Evolutionary conservation across 1,140 invertebrate genomes (phyloP).

Genomic region (Caenorhabditis latens): DNA sequence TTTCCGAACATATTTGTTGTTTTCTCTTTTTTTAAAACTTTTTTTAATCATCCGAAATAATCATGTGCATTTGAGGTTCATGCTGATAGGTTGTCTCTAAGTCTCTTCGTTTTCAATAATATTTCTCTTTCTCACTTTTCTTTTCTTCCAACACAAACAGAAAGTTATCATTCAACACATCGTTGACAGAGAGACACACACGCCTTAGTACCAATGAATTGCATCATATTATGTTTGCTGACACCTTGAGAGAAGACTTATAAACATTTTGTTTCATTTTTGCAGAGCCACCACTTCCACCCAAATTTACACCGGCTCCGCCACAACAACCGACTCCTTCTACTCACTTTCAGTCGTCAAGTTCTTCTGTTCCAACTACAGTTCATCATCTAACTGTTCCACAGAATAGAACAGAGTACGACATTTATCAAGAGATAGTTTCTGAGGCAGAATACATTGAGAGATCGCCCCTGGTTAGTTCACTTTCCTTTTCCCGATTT

Average conservation of each 20-base stretch:
- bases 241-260: conserved; percentile 22
- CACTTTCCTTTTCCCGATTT: not conserved
- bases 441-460: conserved; percentile 25
- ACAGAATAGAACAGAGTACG: conserved; percentile 30
- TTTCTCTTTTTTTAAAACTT: not conserved
- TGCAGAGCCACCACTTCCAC: conserved; percentile 21
- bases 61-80: not conserved
- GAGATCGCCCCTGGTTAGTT: conserved; percentile 5
- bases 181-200: not conserved
- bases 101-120: not conserved
- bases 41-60: not conserved
- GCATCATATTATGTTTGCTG: conserved; percentile 55
- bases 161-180: conserved; percentile 11
- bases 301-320: not conserved
- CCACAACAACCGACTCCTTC: conserved; percentile 7
- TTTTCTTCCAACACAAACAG: conserved; percentile 27
- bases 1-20: not conserved
- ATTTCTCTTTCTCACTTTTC: not conserved
- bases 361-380: not conserved
- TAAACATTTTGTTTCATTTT: conserved; percentile 39
- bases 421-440: conserved; percentile 47
- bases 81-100: not conserved
- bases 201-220: conserved; percentile 22
- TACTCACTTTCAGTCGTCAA: not conserved
- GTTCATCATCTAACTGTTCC: not conserved